phyloP scores from a whole-genome alignment of 2,113 vertebrate genomes.

The Morone chrysops region DNA sequence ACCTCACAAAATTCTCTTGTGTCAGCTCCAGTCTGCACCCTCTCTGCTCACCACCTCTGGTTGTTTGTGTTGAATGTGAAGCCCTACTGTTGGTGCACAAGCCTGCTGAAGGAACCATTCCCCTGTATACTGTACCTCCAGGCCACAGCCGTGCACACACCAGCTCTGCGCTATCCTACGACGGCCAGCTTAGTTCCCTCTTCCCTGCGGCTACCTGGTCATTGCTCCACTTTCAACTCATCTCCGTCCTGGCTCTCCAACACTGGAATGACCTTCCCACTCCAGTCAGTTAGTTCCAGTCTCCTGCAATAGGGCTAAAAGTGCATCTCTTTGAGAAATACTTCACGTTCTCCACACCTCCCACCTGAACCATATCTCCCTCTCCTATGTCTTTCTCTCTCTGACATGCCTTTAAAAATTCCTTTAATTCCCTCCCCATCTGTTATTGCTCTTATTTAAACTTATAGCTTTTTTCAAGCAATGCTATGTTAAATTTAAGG shows the following conservation, averaged over 20 bases:
- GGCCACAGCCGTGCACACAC: slow-evolving; percentile 25
- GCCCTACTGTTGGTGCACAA: not conserved
- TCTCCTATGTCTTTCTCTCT: not conserved
- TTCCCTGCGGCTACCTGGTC: slow-evolving; percentile 43
- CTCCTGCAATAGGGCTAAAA: slow-evolving; percentile 20
- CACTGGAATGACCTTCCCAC: slow-evolving; percentile 53
- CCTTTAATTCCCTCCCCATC: not conserved
- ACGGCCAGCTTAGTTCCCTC: slow-evolving; percentile 13
- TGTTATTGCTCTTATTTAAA: slow-evolving; percentile 3
- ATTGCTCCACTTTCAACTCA: slow-evolving; percentile 53
- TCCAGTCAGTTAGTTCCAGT: slow-evolving; percentile 32
- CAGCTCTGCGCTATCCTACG: slow-evolving; percentile 11
- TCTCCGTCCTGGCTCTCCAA: slow-evolving; percentile 24
- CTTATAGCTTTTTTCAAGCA: not conserved
- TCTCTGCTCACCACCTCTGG: slow-evolving; percentile 8
- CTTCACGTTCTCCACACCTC: slow-evolving; percentile 9
- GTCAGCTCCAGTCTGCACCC: slow-evolving; percentile 18
- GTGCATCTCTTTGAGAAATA: slow-evolving; percentile 30
- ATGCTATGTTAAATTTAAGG: not conserved
- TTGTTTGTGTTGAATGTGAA: slow-evolving; percentile 26
- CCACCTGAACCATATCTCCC: not conserved
- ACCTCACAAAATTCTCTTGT: slow-evolving; percentile 34
- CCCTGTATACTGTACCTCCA: slow-evolving; percentile 7
- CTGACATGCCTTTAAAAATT: not conserved
- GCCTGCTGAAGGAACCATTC: slow-evolving; percentile 15